phyloP scores from a whole-genome alignment of 2,888 invertebrate genomes.

The Aleiodes testaceus region DNA sequence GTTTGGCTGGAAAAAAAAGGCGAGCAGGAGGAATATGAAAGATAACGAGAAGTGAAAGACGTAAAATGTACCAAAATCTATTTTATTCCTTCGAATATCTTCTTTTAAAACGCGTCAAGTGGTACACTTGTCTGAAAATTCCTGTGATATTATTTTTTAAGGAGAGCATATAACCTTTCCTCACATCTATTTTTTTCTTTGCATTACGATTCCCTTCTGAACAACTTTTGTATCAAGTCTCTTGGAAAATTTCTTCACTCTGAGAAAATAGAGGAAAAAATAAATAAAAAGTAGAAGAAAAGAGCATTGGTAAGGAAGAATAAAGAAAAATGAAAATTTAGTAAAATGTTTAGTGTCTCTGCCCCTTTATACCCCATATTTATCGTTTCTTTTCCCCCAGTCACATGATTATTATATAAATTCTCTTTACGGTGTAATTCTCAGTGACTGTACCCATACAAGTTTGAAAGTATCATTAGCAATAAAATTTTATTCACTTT shows the following conservation, averaged over 20 bases:
- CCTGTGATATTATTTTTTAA: conserved; percentile 23
- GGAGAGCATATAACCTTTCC: not conserved
- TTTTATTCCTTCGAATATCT: conserved; percentile 13
- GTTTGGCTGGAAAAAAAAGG: not conserved
- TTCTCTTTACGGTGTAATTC: no score
- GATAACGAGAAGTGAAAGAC: conserved; percentile 1
- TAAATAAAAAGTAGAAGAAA: no score
- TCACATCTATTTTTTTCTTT: not conserved
- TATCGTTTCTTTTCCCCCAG: not conserved
- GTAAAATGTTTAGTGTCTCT: not conserved
- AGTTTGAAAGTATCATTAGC: conserved; percentile 3
- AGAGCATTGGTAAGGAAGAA: not conserved
- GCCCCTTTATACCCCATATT: conserved; percentile 11
- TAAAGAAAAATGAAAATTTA: not conserved
- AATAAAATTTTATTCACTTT: conserved; percentile 11
- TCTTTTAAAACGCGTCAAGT: conserved; percentile 14
- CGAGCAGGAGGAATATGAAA: not conserved
- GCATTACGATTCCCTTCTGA: conserved; percentile 6
- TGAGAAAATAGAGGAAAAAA: no score
- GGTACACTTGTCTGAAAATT: conserved; percentile 25
- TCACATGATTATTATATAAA: not conserved
- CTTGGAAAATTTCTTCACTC: conserved; percentile 1
- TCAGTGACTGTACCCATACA: not conserved
- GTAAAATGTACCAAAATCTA: not conserved
- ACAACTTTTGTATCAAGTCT: not conserved